These are phyloP conservation scores for Axinella damicornis DNA, from an alignment of 37 sponge, comb jelly and placozoan genomes.

Conservation along the genomic window DNA sequence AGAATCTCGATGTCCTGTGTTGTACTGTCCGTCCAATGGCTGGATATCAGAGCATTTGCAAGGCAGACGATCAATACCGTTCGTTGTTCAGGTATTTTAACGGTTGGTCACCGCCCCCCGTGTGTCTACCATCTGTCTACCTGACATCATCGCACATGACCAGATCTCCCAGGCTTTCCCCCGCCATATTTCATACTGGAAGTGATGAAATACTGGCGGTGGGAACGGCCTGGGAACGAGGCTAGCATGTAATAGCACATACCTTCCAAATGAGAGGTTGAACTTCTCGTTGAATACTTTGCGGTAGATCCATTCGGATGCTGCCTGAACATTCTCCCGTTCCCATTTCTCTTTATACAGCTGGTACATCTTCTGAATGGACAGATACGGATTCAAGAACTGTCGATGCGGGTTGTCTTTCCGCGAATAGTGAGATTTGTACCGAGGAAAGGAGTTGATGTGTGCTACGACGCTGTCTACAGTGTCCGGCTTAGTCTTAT, in stretches of 20 bases:
- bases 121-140: no score
- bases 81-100: no score
- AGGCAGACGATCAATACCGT: no score
- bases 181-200: no score
- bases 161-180: no score
- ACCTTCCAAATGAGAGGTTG: conserved; percentile 45
- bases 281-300: conserved; percentile 39
- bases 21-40: no score
- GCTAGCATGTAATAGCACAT: neutral
- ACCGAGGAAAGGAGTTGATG: conserved; percentile 41
- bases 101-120: no score
- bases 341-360: conserved; percentile 35
- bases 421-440: conserved; percentile 51
- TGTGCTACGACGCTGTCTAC: neutral
- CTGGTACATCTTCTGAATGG: conserved; percentile 38
- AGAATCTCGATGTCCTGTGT: no score
- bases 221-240: no score
- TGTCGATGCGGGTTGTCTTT: conserved; percentile 27
- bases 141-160: no score
- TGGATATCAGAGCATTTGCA: no score
- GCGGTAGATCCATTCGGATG: conserved; percentile 46
- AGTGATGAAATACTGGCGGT: no score
- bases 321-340: neutral
- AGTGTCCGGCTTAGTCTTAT: conserved; percentile 17
- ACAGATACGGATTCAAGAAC: conserved; percentile 22